Conservation (phyloP, 2,888 invertebrate species). For the Drosophila melanocephala region DNA sequence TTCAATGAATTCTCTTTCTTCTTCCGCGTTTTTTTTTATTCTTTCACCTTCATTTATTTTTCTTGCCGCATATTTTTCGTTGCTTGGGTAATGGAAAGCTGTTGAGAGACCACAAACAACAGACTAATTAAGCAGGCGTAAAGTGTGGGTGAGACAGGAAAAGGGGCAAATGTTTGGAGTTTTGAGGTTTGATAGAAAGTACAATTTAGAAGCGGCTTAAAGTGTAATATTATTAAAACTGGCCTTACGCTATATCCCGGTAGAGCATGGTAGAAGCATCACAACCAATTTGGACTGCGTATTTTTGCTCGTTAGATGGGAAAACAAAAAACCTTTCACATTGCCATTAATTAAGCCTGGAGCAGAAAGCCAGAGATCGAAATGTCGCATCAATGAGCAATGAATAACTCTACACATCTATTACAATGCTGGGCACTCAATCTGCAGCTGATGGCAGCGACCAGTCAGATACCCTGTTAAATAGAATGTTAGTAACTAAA, state of each 20-base stretch:
- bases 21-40: background rate
- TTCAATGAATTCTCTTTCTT: constrained; percentile 44
- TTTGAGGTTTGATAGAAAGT: background rate
- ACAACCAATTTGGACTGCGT: background rate
- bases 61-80: constrained; percentile 4
- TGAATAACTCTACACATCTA: constrained; percentile 11
- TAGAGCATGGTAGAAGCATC: background rate
- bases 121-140: constrained; percentile 43
- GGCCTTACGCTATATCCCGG: background rate
- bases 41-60: background rate
- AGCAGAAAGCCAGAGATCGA: constrained; percentile 32
- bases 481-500: background rate
- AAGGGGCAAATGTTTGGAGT: too few relatives aligned
- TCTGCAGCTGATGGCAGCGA: too few relatives aligned
- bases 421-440: constrained; percentile 10
- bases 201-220: background rate
- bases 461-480: constrained; percentile 19
- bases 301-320: background rate
- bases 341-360: constrained; percentile 64
- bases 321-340: background rate
- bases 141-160: background rate
- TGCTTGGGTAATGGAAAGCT: constrained; percentile 44
- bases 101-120: constrained; percentile 37
- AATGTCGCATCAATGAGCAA: constrained; percentile 60
- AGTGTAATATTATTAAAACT: constrained; percentile 2